phyloP scores from a whole-genome alignment of 1,140 invertebrate species.

The Gryllus bimaculatus region DNA sequence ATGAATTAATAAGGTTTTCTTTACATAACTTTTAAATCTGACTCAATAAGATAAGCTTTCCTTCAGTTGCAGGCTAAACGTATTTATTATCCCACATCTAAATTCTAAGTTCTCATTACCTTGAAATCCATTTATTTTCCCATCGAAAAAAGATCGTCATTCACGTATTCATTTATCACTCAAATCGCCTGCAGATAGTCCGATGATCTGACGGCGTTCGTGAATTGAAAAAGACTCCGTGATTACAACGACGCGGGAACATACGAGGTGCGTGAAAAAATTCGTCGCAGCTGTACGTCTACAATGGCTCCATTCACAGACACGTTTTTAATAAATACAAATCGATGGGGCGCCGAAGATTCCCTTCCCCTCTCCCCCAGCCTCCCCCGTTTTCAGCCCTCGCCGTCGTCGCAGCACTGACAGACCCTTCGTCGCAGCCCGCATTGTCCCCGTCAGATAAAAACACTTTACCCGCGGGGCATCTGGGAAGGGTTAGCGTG shows the following conservation, averaged over 20 bases:
- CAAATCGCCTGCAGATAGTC: background rate
- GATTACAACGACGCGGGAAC: background rate
- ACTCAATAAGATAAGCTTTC: no score
- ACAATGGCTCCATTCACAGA: background rate
- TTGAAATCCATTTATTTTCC: background rate
- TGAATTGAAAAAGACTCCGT: background rate
- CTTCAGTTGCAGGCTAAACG: no score
- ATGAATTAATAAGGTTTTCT: no score
- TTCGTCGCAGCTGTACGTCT: background rate
- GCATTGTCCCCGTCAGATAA: background rate
- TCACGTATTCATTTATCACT: background rate
- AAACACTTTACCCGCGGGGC: background rate
- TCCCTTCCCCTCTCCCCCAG: no score
- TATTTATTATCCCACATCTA: no score
- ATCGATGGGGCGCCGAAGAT: background rate
- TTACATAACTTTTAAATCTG: no score
- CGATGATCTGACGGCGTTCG: background rate
- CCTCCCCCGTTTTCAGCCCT: background rate
- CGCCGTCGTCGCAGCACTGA: background rate
- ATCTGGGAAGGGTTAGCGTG: background rate
- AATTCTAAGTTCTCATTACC: background rate
- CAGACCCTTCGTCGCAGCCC: background rate
- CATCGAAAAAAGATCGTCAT: background rate
- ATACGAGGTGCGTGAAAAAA: background rate
- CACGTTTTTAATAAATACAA: background rate